phyloP scores from a whole-genome alignment of 2,797 vertebrate genomes.

The Aldrovandia affinis region DNA sequence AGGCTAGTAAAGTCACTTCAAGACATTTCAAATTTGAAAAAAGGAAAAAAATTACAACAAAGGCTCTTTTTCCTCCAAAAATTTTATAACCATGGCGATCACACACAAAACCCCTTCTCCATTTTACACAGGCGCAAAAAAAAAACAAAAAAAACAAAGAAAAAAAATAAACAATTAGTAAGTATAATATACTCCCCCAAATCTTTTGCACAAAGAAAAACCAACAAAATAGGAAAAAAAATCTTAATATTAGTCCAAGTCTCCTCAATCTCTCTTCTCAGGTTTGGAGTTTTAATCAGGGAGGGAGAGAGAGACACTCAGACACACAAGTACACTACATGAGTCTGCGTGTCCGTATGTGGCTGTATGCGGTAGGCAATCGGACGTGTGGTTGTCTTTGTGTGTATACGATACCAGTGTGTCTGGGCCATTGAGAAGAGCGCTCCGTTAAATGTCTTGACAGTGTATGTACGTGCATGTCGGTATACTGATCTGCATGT shows the following conservation, averaged over 20 bases:
- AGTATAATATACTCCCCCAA: conserved; percentile 87
- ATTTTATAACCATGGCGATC: conserved; percentile 82
- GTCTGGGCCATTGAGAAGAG: conserved; percentile 71
- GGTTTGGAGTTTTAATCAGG: conserved; percentile 72
- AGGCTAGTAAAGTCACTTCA: conserved; percentile 27
- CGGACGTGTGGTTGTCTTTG: conserved; percentile 66
- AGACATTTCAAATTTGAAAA: conserved; percentile 72
- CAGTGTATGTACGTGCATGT: conserved; percentile 49
- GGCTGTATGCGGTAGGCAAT: conserved; percentile 68
- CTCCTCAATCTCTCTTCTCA: conserved; percentile 73
- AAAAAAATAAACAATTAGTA: conserved; percentile 65
- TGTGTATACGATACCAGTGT: conserved; percentile 75
- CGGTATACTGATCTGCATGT: conserved; percentile 24
- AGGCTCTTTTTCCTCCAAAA: conserved; percentile 70
- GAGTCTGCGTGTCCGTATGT: conserved; percentile 75
- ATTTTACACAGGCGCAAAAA: conserved; percentile 80
- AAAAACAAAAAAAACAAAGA: conserved; percentile 69
- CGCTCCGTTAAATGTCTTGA: conserved; percentile 70
- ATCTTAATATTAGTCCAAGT: conserved; percentile 81
- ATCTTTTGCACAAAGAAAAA: conserved; percentile 85
- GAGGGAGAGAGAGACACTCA: conserved; percentile 58
- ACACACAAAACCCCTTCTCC: conserved; percentile 68
- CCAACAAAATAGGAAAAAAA: conserved; percentile 83
- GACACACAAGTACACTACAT: conserved; percentile 57
- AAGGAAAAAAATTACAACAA: conserved; percentile 48